A percentile compares a stretch with the other conserved stretches of the same genome.
Evolutionary conservation across 2,797 vertebrate genomes (phyloP).

Genomic region (Poeciliopsis infans): DNA sequence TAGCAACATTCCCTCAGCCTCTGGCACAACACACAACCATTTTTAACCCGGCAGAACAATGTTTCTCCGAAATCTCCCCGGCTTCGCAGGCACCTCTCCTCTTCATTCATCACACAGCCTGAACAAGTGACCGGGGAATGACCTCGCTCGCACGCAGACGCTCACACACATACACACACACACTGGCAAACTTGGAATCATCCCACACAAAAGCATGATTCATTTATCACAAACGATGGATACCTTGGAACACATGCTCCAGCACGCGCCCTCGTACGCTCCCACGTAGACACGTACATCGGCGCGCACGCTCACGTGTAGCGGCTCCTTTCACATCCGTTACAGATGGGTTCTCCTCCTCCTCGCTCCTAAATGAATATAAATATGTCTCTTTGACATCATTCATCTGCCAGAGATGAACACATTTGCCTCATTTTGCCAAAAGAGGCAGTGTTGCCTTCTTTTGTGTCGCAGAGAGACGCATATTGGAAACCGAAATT

Average conservation of each 20-base stretch:
- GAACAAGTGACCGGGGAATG: constrained; percentile 81
- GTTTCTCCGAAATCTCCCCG: constrained; percentile 78
- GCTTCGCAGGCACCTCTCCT: constrained; percentile 78
- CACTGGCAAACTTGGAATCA: constrained; percentile 67
- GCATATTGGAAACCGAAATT: constrained; percentile 35
- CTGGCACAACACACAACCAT: constrained; percentile 73
- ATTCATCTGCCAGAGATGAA: constrained; percentile 78
- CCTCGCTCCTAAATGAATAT: constrained; percentile 82
- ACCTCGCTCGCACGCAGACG: constrained; percentile 61
- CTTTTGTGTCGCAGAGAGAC: constrained; percentile 35
- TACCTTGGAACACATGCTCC: constrained; percentile 75
- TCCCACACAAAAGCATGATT: constrained; percentile 72
- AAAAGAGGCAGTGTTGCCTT: constrained; percentile 76
- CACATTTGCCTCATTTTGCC: constrained; percentile 62
- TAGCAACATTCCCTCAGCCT: constrained; percentile 63
- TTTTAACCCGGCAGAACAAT: constrained; percentile 78
- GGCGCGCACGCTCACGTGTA: constrained; percentile 54
- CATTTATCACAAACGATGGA: constrained; percentile 80
- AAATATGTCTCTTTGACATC: constrained; percentile 83
- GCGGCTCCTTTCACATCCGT: constrained; percentile 81
- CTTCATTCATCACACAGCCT: constrained; percentile 82
- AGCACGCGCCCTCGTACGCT: constrained; percentile 51
- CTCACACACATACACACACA: constrained; percentile 47
- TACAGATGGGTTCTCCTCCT: constrained; percentile 82
- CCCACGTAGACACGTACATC: constrained; percentile 42